Evolutionary conservation across 2,797 vertebrate species (phyloP).

Genomic region (Semaprochilodus insignis): DNA sequence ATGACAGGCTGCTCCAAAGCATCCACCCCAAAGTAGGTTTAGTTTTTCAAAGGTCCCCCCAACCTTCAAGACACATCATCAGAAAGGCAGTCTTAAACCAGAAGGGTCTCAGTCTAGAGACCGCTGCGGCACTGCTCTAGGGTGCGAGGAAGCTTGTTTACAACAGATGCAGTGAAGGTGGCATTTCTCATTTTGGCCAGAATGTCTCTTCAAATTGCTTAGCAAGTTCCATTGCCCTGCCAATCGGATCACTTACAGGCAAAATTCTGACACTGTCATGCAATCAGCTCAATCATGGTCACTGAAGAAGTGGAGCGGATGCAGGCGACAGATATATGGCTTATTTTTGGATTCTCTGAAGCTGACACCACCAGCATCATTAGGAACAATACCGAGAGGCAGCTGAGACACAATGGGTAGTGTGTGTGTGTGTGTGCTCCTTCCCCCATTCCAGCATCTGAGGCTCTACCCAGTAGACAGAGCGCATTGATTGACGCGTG

Average conservation of each 20-base stretch:
- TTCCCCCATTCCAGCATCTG: constrained; percentile 25
- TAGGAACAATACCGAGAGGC: constrained; percentile 18
- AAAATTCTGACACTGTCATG: background rate
- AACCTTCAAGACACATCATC: too few species aligned
- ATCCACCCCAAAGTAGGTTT: too few species aligned
- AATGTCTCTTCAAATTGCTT: background rate
- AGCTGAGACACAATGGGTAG: constrained; percentile 10
- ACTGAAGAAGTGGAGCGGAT: background rate
- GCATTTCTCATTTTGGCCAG: too few species aligned
- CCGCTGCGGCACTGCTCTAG: too few species aligned
- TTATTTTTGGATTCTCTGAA: constrained; percentile 1
- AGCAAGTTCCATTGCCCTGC: background rate
- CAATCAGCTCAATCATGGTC: background rate
- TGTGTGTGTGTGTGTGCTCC: constrained; percentile 3
- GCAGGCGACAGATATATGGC: constrained; percentile 5
- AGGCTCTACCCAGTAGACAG: background rate
- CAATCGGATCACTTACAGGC: background rate
- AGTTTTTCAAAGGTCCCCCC: too few species aligned
- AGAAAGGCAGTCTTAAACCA: too few species aligned
- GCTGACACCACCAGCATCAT: constrained; percentile 11
- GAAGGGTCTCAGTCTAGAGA: too few species aligned
- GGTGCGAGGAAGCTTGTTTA: background rate
- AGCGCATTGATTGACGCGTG: constrained; percentile 21
- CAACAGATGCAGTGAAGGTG: background rate
- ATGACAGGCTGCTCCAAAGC: too few species aligned